A percentile compares a stretch with the other conserved stretches of the same genome.
Conservation (phyloP, 2,797 vertebrate genomes). For the Malacoctenus gilli region DNA sequence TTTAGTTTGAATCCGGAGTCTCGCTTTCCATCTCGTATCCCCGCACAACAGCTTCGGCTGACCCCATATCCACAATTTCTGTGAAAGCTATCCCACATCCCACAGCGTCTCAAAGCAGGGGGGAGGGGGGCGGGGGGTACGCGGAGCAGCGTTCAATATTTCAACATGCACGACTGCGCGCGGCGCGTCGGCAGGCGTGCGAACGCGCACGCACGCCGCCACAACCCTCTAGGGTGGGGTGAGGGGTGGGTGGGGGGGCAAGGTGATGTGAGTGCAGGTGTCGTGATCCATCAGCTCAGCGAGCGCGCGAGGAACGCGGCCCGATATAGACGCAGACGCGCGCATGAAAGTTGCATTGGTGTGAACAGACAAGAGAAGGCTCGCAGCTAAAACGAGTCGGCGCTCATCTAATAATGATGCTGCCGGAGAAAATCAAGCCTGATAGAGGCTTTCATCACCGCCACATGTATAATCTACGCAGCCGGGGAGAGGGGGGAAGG, state of each 20-base stretch:
- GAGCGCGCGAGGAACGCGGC: slow-evolving; percentile 26
- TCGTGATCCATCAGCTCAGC: slow-evolving; percentile 62
- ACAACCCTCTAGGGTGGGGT: slow-evolving; percentile 40
- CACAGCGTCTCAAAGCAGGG: no score
- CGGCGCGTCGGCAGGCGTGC: not conserved
- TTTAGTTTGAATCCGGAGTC: no score
- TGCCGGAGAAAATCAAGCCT: slow-evolving; percentile 65
- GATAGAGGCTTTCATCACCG: slow-evolving; percentile 72
- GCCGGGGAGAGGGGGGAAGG: slow-evolving; percentile 17
- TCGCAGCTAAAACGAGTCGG: slow-evolving; percentile 56
- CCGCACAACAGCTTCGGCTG: no score
- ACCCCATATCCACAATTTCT: no score
- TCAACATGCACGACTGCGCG: slow-evolving; percentile 27
- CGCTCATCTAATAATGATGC: slow-evolving; percentile 79
- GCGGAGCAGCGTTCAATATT: slow-evolving; percentile 61
- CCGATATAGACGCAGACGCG: slow-evolving; percentile 48
- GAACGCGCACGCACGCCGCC: slow-evolving; percentile 17
- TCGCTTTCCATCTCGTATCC: no score
- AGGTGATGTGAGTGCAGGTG: slow-evolving; percentile 67
- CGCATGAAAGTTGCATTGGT: slow-evolving; percentile 67
- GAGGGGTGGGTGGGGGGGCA: slow-evolving; percentile 57
- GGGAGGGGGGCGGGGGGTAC: no score
- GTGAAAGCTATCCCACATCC: no score
- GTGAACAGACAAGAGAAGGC: slow-evolving; percentile 63
- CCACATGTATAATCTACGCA: slow-evolving; percentile 47